These are phyloP conservation scores for Heliconius nattereri DNA, from an alignment of 1,140 invertebrate genomes.

Conservation along the genomic window DNA sequence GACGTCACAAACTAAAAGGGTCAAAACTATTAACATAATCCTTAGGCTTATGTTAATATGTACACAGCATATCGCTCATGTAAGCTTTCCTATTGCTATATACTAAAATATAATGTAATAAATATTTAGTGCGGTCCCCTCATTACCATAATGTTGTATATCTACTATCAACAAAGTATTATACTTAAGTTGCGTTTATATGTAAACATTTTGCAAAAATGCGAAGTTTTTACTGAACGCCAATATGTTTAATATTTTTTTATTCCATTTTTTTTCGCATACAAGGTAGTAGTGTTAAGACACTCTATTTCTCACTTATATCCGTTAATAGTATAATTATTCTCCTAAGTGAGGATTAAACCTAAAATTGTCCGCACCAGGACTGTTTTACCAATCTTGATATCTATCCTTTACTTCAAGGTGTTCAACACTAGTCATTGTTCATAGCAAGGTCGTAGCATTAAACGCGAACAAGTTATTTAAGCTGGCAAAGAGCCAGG, in stretches of 20 bases:
- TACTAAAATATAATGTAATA: neutral
- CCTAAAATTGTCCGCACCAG: no score
- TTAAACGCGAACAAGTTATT: slow-evolving; percentile 19
- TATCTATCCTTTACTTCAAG: neutral
- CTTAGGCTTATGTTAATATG: neutral
- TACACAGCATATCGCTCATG: neutral
- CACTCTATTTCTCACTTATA: no score
- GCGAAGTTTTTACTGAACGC: no score
- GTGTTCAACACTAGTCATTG: neutral
- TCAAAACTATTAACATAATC: slow-evolving; percentile 5
- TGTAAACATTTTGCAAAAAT: no score
- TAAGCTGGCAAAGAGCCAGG: slow-evolving; percentile 20
- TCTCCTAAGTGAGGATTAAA: no score
- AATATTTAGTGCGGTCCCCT: neutral
- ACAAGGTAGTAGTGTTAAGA: no score
- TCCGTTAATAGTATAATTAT: no score
- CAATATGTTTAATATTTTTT: no score
- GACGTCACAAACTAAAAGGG: neutral
- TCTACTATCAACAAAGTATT: neutral
- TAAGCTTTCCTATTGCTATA: neutral
- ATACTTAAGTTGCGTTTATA: neutral
- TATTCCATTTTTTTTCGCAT: no score
- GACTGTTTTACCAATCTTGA: neutral
- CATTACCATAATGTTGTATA: neutral
- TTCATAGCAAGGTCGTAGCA: neutral